Percentiles rank a stretch among this genome's conserved stretches.
phyloP scores from a whole-genome alignment of 1,140 invertebrate species.

The Thalassaphorura encarpata region DNA sequence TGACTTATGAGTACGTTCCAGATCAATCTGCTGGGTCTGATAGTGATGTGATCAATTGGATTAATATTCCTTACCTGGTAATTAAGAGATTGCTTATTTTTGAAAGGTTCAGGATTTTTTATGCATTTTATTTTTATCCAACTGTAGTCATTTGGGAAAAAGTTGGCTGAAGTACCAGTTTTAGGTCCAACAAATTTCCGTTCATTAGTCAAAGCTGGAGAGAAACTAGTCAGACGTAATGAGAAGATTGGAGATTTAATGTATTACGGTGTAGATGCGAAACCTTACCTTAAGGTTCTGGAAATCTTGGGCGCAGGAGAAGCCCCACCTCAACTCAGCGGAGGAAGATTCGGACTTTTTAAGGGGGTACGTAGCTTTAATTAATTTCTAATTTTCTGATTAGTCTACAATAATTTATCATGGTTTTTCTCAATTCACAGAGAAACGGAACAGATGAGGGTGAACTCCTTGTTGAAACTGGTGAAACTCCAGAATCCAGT shows the following conservation, averaged over 20 bases:
- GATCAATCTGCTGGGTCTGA: not conserved
- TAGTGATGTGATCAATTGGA: not conserved
- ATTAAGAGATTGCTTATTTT: too few relatives aligned
- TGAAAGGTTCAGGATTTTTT: too few relatives aligned
- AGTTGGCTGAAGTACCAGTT: not conserved
- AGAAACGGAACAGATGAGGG: slow-evolving; percentile 33
- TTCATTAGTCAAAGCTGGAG: slow-evolving; percentile 1
- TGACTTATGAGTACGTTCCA: not conserved
- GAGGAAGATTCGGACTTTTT: slow-evolving; percentile 7
- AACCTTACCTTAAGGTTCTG: not conserved
- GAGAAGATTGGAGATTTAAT: not conserved
- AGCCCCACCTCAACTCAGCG: not conserved
- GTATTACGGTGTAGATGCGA: not conserved
- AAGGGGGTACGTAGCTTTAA: slow-evolving; percentile 1
- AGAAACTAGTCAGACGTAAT: slow-evolving; percentile 1
- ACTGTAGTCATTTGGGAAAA: slow-evolving; percentile 7
- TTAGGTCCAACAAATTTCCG: not conserved
- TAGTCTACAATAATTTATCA: not conserved
- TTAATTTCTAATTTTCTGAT: not conserved
- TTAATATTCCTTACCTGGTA: slow-evolving; percentile 10
- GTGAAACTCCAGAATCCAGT: slow-evolving; percentile 52
- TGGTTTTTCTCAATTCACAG: not conserved
- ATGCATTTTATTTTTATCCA: not conserved
- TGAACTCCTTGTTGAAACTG: slow-evolving; percentile 53
- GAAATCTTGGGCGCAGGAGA: not conserved